Evolutionary conservation across 35 echinoderm and acorn worm genomes (phyloP), one percentile per base, ranked within the genome.

Genomic region (Stichopus chloronotus): DNA sequence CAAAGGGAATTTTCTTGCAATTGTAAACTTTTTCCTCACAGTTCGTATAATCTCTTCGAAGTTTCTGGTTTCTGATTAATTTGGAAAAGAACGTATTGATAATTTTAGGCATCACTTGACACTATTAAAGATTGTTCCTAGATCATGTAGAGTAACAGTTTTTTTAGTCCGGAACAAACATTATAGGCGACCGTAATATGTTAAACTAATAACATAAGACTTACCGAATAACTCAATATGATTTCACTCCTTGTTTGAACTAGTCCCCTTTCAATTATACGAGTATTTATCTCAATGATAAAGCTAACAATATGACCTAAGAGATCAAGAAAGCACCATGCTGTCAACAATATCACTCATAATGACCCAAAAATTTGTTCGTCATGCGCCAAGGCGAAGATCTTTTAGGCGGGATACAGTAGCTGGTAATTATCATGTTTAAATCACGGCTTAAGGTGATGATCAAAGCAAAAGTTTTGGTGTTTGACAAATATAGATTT

Each of bases 211-310:
- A 68, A 68, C 63, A 68, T 68, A 68, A 68, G 63, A 2, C 63
- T 2, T 71, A 71, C 63, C 63, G 63, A 71, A 71, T 71, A 1
- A 71, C 63, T 71, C 63, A 71, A 71, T 71, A 71, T 71, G 63
- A 71, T 71, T 71, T 71, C 63, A 71, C 63, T 71, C 63, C 63
- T 71, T 71, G 63, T 4, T 71, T 71, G 4, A 71, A 71, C 63
- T 71, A 71, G 63, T 71, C 63, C 63, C 10, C 10, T 71, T 71
- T 1, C 63, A 71, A 71, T 71, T 71, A 71, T 71, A 71, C 4
- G 63, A 68, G 63, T 71, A 71, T 71, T 71, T 71, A 71, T n/a
- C 63, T 71, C 63, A 71, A n/a, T 71, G n/a, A 71, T 71, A 71
- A 71, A 4, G 63, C 63, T 71, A 71, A 71, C 63, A 71, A 71